Base-by-base conservation (phyloP, 23 tunicate genomes). In the Botrylloides violaceus region DNA sequence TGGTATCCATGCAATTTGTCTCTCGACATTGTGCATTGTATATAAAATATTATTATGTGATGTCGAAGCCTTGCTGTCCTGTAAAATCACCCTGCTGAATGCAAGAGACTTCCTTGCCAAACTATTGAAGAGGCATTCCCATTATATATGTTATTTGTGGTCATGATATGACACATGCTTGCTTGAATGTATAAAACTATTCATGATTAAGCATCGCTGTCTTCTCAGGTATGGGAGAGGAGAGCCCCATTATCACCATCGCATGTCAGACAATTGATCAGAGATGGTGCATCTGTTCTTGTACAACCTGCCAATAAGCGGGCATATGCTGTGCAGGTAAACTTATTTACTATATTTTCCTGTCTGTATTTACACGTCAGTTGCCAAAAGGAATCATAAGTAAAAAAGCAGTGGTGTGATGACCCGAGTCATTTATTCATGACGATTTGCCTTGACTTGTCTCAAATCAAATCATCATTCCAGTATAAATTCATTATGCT, bases 221-320 rank as follows among this genome's bases (percentile, higher is more conserved):
- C 70, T 71, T 72, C 38, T 20, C 36, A 87, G 96, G 87, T 87
- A 19, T 87, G 96, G 96, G 96, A 87, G 71, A 36, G 96, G 49
- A 81, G 96, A 71, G 86, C 96, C 9, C 87, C 96, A 3, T 64
- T 87, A 1, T 81, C 96, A 5, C 96, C 96, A 3, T 59, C 83
- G 38, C 95, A 86, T 63, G 81, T 86, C 15, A 77, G 83, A 29
- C 81, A 86, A 29, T 59, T 86, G 21, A 86, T 86, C 2, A 87
- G 68, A 35, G 70, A 81, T 48, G 95, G 95, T 32, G 75, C 75
- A 9, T 75, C 77, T 53, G 87, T 86, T 20, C 34, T 86, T 25
- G 95, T 87, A n/a, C 96, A 87, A 76, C 96, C 96, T 35, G 96
- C 96, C 36, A 87, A 87, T 61, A 81, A 81, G 53, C 76, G 96